Conservation (phyloP, 2,888 invertebrate species). For the Acronicta leporina region DNA sequence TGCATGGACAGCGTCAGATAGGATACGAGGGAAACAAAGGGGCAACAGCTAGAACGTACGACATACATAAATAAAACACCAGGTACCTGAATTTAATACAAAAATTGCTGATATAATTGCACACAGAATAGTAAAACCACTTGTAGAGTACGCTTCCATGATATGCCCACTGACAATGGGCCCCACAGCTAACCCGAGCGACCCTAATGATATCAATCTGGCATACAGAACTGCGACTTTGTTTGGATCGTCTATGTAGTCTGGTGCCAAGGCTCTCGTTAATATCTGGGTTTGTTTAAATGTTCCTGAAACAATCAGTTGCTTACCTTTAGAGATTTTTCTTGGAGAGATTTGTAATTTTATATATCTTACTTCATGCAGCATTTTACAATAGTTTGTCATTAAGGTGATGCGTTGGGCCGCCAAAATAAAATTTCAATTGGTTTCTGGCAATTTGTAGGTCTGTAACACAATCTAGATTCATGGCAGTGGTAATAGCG, state of each 20-base stretch:
- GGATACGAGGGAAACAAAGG: too few species aligned
- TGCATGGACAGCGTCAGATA: too few species aligned
- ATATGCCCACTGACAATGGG: constrained; percentile 90
- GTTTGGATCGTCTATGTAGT: constrained; percentile 68
- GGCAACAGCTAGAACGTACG: too few species aligned
- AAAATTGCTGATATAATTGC: constrained; percentile 55
- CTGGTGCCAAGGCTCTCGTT: constrained; percentile 89
- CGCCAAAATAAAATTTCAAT: too few species aligned
- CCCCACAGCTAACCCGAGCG: constrained; percentile 90
- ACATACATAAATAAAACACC: background rate
- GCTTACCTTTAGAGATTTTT: background rate
- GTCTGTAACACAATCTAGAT: too few species aligned
- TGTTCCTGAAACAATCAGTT: constrained; percentile 81
- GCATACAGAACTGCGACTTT: constrained; percentile 88
- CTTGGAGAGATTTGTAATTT: background rate
- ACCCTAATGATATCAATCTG: constrained; percentile 88
- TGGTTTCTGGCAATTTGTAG: too few species aligned
- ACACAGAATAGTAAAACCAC: constrained; percentile 87
- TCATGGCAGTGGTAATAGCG: too few species aligned
- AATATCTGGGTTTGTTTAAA: constrained; percentile 91
- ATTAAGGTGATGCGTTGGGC: too few species aligned
- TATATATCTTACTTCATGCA: too few species aligned
- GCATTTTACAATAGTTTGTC: too few species aligned
- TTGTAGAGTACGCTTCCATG: constrained; percentile 75
- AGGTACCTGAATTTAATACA: constrained; percentile 63